Evolutionary conservation across 2,888 invertebrate genomes (phyloP).

Genomic region (Agonopterix arenella): DNA sequence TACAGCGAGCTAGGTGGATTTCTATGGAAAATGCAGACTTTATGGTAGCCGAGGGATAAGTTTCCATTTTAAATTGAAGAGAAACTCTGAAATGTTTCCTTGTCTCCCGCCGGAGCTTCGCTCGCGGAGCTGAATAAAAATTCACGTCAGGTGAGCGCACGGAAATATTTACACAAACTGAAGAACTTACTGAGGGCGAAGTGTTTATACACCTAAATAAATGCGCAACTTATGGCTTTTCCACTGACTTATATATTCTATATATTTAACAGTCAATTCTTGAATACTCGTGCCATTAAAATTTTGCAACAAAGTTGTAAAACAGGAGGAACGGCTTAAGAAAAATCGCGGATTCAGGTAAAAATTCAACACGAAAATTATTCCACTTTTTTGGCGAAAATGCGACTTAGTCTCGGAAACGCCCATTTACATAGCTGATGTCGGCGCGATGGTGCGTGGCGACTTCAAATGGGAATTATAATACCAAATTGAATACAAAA

Average conservation of each 20-base stretch:
- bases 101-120: conserved; percentile 57
- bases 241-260: conserved; percentile 2
- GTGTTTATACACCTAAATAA: conserved; percentile 40
- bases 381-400: conserved; percentile 55
- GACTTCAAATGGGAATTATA: conserved; percentile 78
- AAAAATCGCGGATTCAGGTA: conserved; percentile 27
- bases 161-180: conserved; percentile 65
- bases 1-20: conserved; percentile 61
- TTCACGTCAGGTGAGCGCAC: conserved; percentile 60
- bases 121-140: conserved; percentile 62
- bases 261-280: background rate
- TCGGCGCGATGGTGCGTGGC: conserved; percentile 75
- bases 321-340: conserved; percentile 11
- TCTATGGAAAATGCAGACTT: conserved; percentile 75
- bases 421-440: conserved; percentile 76
- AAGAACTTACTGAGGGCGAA: conserved; percentile 40
- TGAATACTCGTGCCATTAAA: background rate
- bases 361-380: conserved; percentile 38
- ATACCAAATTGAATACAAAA: conserved; percentile 79
- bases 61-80: conserved; percentile 75
- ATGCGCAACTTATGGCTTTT: conserved; percentile 22
- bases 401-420: conserved; percentile 68
- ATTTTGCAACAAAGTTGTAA: conserved; percentile 4
- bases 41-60: conserved; percentile 73
- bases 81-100: conserved; percentile 69